phyloP scores from a whole-genome alignment of 2,888 invertebrate species.

The Oscheius onirici region DNA sequence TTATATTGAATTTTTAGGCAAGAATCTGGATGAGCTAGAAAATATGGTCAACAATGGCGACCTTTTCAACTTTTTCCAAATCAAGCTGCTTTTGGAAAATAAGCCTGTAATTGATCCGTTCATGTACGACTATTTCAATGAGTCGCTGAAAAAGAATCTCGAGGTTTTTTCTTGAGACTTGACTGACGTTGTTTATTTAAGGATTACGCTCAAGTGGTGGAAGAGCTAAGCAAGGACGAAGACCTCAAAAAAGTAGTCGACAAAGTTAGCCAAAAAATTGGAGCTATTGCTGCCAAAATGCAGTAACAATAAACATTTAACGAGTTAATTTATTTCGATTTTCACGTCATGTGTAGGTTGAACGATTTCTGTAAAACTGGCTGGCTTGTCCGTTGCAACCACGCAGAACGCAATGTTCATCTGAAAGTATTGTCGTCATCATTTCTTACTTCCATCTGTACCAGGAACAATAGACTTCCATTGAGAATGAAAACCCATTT shows the following conservation, averaged over 20 bases:
- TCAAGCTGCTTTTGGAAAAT: background rate
- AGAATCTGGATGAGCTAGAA: background rate
- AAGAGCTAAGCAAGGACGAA: background rate
- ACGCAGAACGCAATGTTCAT: conserved; percentile 54
- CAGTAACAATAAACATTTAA: background rate
- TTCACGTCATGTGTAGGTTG: conserved; percentile 20
- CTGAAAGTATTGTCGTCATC: conserved; percentile 29
- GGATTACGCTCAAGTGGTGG: conserved; percentile 4
- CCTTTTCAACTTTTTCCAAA: background rate
- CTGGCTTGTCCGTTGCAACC: conserved; percentile 57
- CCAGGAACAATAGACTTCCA: conserved; percentile 45
- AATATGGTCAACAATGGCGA: conserved; percentile 17
- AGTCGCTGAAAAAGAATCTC: background rate
- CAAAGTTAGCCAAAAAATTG: background rate
- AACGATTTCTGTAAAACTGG: conserved; percentile 50
- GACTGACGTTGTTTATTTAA: background rate
- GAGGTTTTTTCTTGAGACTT: background rate
- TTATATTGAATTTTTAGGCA: background rate
- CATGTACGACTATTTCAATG: conserved; percentile 11
- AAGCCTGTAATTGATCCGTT: conserved; percentile 9
- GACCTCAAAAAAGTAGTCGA: background rate
- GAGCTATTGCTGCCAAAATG: background rate
- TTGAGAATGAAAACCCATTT: conserved; percentile 52
- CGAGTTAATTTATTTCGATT: background rate
- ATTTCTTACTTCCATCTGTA: conserved; percentile 1